Evolutionary conservation across 2,888 invertebrate species (phyloP).

Genomic region (Argynnis bischoffii): DNA sequence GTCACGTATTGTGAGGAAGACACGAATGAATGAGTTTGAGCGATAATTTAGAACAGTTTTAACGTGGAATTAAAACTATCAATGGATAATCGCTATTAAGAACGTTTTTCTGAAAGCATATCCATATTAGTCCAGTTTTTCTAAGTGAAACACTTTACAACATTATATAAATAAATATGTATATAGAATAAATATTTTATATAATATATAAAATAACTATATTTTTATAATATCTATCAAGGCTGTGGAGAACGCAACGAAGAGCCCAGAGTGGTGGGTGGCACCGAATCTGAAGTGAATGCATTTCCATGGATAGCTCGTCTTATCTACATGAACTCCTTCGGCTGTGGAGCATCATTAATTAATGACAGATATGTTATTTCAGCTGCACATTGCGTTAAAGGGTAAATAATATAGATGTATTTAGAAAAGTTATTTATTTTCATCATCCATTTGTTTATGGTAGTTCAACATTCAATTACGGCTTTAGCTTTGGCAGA

Average conservation of each 20-base stretch:
- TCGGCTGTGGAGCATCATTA: constrained; percentile 94
- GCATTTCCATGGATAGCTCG: constrained; percentile 95
- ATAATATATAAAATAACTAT: neutral
- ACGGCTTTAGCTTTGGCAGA: too few relatives aligned
- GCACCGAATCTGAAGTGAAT: constrained; percentile 86
- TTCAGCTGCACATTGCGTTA: constrained; percentile 94
- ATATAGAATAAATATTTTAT: too few relatives aligned
- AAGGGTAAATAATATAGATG: constrained; percentile 86
- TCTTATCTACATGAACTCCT: constrained; percentile 91
- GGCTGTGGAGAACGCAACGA: constrained; percentile 93
- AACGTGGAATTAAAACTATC: too few relatives aligned
- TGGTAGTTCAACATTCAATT: too few relatives aligned
- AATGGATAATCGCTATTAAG: too few relatives aligned
- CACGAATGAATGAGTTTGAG: too few relatives aligned
- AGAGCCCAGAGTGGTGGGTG: constrained; percentile 91
- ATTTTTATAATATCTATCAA: constrained; percentile 50
- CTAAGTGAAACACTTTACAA: too few relatives aligned
- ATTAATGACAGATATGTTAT: constrained; percentile 94
- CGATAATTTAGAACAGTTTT: too few relatives aligned
- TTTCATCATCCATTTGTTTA: neutral
- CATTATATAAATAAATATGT: too few relatives aligned
- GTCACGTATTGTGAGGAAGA: too few relatives aligned
- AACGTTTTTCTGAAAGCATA: too few relatives aligned
- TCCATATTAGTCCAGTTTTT: too few relatives aligned
- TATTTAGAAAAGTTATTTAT: neutral